Evolutionary conservation across 2,113 vertebrate genomes (phyloP), one percentile per base, ranked within the genome.

Genomic region (Todiramphus saurophagus): DNA sequence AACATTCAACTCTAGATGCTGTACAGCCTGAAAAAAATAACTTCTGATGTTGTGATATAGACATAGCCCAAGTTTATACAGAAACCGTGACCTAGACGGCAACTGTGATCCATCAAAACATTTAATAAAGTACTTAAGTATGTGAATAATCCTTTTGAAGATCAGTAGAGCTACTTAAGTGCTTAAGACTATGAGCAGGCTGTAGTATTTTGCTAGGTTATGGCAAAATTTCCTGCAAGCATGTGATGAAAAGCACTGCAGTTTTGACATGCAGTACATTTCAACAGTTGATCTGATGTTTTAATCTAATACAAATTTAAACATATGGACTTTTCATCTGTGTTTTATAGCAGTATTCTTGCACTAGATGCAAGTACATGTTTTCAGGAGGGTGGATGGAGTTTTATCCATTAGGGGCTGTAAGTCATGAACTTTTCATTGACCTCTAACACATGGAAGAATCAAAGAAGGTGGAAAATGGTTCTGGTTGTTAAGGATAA

Each of bases 91-190:
- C 74, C 59, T 76, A 25, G 33, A 13, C 51, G 70, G n/a, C 0
- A 2, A 69, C 44, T 79, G 66, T 92, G 73, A 93, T 93, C 63
- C 63, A 62, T 84, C 74, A 84, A 60, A 87, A 93, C 51, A 20
- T 84, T 66, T 87, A 66, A 59, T 90, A 28, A 90, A 59, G 56
- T 75, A 31, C 44, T 87, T 74, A 78, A 87, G n/a, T 59, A 74
- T 87, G 27, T 70, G 67, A 90, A 56, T 87, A 80, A 70, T 80
- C 50, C 63, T 68, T 93, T 83, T 90, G 91, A 93, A 95, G 78
- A 87, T 90, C 90, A 66, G 39, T 70, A 56, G 83, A 78, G 55
- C 77, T 83, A 70, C 62, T 90, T n/a, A 64, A 69, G 82, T 91
- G 82, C 23, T 53, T 69, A 79, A 74, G 67, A 64, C 55, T 73